Base-by-base conservation (phyloP, 2,797 vertebrate species). In the Microcaecilia unicolor region DNA sequence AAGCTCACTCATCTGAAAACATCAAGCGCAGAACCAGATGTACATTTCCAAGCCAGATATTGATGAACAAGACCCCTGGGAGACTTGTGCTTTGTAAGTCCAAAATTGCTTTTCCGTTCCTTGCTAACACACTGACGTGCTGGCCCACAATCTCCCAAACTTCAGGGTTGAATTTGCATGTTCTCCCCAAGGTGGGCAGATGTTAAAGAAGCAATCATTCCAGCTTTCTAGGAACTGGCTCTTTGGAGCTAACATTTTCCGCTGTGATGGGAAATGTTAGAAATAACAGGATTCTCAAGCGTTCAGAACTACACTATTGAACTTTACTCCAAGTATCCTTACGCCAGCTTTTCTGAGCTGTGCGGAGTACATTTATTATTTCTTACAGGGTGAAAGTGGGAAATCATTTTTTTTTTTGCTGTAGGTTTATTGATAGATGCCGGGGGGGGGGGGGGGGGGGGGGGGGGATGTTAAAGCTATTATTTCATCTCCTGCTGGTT, bases 161-260 rank as follows among this genome's bases (percentile, higher is more conserved):
- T 28, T 15, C 6, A 39, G 34, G 50, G 37, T 41, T 51, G 37
- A 30, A 22, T 37, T 23, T 27, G 53, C 54, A 34, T 28, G 59
- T 13, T 31, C 44, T 53, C 53, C 60, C 51, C 53, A 33, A 51
- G 51, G 49, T 24, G n/a, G 51, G 35, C 20, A 28, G 15, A 59
- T 73, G 59, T 62, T 61, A 66, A 50, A 49, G 43, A 38, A 56
- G n/a, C 10, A 4, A 26, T 36, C 51, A 67, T 47, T 41, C 16
- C 18, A 18, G 28, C 34, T 62, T 65, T 71, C 68, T 64, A 42
- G 36, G 51, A 62, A 37, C 57, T 41, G 18, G 37, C 45, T 58
- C 10, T 25, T 25, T 61, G 68, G 53, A 65, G 48, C 50, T 28
- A 25, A 39, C 31, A 34, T 32, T 4, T n/a, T 48, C 59, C 44